Conservation (phyloP, 2,797 vertebrate genomes). For the Kryptolebias ocellatus region DNA sequence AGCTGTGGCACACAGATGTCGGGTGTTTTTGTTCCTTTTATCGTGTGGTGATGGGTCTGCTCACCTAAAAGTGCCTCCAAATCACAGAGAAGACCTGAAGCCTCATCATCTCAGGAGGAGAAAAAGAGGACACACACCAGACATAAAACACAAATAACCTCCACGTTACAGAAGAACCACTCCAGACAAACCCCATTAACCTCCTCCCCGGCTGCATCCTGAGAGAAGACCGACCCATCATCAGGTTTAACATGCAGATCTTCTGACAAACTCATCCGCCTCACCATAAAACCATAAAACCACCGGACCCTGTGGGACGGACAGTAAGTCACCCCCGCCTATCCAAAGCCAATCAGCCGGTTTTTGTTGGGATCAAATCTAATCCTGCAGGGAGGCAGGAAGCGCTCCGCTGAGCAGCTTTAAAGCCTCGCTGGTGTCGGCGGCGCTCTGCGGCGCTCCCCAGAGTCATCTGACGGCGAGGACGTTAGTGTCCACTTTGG, state of each 20-base stretch:
- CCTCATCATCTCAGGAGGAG: constrained; percentile 22
- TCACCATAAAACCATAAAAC: not conserved
- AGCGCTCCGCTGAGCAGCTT: not conserved
- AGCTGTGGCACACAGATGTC: not conserved
- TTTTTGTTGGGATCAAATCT: constrained; percentile 13
- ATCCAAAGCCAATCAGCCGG: constrained; percentile 13
- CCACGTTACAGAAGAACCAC: not conserved
- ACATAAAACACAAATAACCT: not conserved
- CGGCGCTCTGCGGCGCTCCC: not conserved
- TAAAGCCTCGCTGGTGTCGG: not conserved
- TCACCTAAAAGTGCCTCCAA: constrained; percentile 5
- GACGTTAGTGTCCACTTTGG: not conserved
- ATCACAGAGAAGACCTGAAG: constrained; percentile 20
- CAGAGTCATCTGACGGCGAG: too few relatives aligned
- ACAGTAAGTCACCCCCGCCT: not conserved
- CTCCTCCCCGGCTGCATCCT: not conserved
- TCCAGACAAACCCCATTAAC: not conserved
- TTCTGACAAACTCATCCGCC: constrained; percentile 45
- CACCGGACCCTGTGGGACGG: not conserved
- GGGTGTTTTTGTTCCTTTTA: not conserved
- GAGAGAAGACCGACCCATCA: not conserved
- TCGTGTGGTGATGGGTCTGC: not conserved
- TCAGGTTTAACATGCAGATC: constrained; percentile 23
- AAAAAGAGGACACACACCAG: constrained; percentile 1
- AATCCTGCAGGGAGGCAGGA: constrained; percentile 16